These are phyloP conservation scores for Agapetus fuscipes DNA, from an alignment of 2,888 invertebrate genomes.

Conservation along the genomic window DNA sequence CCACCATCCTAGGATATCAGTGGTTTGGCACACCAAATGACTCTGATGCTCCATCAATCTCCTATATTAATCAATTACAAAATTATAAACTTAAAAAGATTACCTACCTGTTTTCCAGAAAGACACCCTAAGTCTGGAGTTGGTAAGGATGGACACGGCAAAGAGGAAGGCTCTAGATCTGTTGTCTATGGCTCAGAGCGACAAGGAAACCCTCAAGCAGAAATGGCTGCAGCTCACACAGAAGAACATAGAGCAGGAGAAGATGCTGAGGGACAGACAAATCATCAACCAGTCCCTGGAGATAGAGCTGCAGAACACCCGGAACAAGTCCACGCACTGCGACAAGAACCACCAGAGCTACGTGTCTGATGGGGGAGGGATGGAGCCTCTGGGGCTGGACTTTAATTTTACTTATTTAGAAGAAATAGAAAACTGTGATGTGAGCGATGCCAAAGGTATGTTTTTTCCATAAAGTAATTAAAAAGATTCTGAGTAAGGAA, in stretches of 20 bases:
- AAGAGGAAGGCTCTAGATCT: slow-evolving; percentile 4
- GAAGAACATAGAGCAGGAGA: slow-evolving; percentile 10
- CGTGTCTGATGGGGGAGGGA: background rate
- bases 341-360: background rate
- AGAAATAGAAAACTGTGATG: background rate
- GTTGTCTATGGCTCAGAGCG: slow-evolving; percentile 3
- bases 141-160: background rate
- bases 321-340: background rate
- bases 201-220: slow-evolving; percentile 4
- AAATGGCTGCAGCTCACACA: slow-evolving; percentile 8
- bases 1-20: no score
- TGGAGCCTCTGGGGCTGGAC: no score
- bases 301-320: slow-evolving; percentile 11
- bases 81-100: no score
- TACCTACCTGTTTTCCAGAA: background rate
- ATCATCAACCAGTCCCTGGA: slow-evolving; percentile 11
- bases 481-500: no score
- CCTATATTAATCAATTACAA: no score
- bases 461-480: background rate
- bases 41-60: no score
- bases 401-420: background rate
- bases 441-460: background rate
- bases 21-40: no score
- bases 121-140: background rate
- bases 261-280: slow-evolving; percentile 7